Evolutionary conservation across 2,888 invertebrate genomes (phyloP), one percentile per base, ranked within the genome.

Genomic region (Bimastos eiseni): DNA sequence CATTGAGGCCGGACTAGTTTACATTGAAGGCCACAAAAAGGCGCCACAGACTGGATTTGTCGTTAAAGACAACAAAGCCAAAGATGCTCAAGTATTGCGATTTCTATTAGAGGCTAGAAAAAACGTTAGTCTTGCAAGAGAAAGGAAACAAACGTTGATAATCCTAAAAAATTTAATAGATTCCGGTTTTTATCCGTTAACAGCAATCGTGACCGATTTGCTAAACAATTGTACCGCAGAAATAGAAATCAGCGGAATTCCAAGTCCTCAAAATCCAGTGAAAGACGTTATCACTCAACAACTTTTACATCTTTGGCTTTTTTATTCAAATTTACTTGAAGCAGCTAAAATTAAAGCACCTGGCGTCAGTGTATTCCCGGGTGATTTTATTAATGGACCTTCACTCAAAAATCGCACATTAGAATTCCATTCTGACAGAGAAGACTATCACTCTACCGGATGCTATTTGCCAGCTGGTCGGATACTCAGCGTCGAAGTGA

Each of bases 331-430:
- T 86, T 36, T 86, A 5, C 86, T 86, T 34, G 36, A 86, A 36
- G 36, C 37, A 37, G 17, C 19, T 24, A 33, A 34, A 21, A 49
- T 33, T 17, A 93, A 92, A 91, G 91, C 92, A 30, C 91, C 91
- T 41, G 91, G 92, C 6, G 90, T 93, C 17, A 90, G 92, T 36
- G 49, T 83, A 36, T 93, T 93, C 89, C 93, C 93, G 3, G 92
- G 93, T 4, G 93, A 93, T 91, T 92, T 92, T 88, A 88, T 90
- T 17, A 33, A 34, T 1, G 41, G 44, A 17, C 92, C 90, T 19
- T 86, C 91, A 34, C 44, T 90, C 30, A 84, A 90, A 83, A 83
- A 89, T 88, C 90, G 70, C n/a, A 88, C 83, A 41, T 34, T 92
- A 6, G 34, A 91, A 24, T 88, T 93, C 34, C 83, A 91, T 33